Percentiles rank a stretch among this genome's conserved stretches.
phyloP scores from a whole-genome alignment of 2,888 invertebrate species.

The Agrochola lychnidis region DNA sequence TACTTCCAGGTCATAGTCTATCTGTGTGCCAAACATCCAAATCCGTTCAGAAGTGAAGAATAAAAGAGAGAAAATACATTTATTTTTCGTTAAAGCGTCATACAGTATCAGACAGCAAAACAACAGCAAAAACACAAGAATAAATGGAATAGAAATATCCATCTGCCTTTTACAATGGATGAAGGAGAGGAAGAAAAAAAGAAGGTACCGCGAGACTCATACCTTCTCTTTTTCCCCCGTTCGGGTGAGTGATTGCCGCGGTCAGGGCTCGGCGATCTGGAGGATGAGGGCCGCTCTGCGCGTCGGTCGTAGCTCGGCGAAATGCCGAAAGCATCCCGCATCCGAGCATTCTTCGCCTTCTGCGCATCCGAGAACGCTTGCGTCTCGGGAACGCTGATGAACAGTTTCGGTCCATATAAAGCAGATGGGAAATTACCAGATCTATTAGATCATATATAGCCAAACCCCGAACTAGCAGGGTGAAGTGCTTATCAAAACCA shows the following conservation, averaged over 20 bases:
- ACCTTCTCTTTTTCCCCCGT: constrained; percentile 43
- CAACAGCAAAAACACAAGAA: not conserved
- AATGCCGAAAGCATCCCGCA: constrained; percentile 49
- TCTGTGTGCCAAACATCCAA: not conserved
- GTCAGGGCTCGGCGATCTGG: constrained; percentile 29
- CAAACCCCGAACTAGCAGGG: not conserved
- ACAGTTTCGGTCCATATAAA: constrained; percentile 32
- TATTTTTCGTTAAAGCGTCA: not conserved
- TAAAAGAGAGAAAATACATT: not conserved
- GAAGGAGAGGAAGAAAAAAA: constrained; percentile 35
- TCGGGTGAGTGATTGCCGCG: constrained; percentile 11
- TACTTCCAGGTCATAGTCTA: not conserved
- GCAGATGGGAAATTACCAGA: constrained; percentile 13
- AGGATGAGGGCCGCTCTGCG: constrained; percentile 2
- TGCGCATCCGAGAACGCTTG: constrained; percentile 50
- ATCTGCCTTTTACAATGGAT: constrained; percentile 23
- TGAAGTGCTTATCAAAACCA: not conserved
- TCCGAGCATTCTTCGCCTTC: constrained; percentile 47
- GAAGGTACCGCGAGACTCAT: constrained; percentile 38
- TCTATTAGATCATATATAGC: constrained; percentile 15
- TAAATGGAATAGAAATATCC: constrained; percentile 9
- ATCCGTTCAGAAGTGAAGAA: constrained; percentile 3
- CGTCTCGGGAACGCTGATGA: constrained; percentile 41
- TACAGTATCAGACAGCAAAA: constrained; percentile 26
- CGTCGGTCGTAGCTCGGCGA: constrained; percentile 49